Evolutionary conservation across 2,888 invertebrate species (phyloP).

Genomic region (Eilema sororculum): DNA sequence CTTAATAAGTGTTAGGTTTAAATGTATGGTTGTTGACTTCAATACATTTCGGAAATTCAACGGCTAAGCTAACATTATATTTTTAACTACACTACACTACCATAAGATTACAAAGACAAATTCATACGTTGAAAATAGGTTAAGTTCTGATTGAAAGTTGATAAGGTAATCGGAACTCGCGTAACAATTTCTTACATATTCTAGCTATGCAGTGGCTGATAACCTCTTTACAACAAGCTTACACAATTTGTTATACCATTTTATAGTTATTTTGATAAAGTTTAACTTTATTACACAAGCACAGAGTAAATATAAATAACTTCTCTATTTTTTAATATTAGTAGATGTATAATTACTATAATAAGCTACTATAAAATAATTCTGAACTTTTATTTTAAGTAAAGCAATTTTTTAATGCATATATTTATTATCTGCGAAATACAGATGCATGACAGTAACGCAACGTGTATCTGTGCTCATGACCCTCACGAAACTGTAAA

Average conservation of each 20-base stretch:
- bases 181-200: slow-evolving; percentile 44
- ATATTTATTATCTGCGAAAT: slow-evolving; percentile 26
- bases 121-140: slow-evolving; percentile 46
- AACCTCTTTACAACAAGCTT: slow-evolving; percentile 48
- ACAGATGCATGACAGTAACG: slow-evolving; percentile 42
- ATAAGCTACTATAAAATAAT: neutral
- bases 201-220: slow-evolving; percentile 42
- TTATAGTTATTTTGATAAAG: slow-evolving; percentile 16
- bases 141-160: slow-evolving; percentile 47
- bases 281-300: slow-evolving; percentile 18
- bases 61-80: too few relatives aligned
- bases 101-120: slow-evolving; percentile 25
- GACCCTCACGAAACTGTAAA: slow-evolving; percentile 54
- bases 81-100: neutral
- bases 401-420: neutral
- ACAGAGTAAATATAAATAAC: neutral
- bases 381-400: neutral
- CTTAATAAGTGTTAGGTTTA: neutral
- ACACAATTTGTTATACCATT: slow-evolving; percentile 29
- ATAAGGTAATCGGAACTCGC: slow-evolving; percentile 45
- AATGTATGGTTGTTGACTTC: too few relatives aligned
- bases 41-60: neutral
- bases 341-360: neutral
- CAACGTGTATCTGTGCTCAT: slow-evolving; percentile 54
- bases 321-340: slow-evolving; percentile 8